Percentiles rank a stretch among this genome's conserved stretches.
Evolutionary conservation across 1,140 invertebrate species (phyloP).

Genomic region (Acyrthosiphon pisum): DNA sequence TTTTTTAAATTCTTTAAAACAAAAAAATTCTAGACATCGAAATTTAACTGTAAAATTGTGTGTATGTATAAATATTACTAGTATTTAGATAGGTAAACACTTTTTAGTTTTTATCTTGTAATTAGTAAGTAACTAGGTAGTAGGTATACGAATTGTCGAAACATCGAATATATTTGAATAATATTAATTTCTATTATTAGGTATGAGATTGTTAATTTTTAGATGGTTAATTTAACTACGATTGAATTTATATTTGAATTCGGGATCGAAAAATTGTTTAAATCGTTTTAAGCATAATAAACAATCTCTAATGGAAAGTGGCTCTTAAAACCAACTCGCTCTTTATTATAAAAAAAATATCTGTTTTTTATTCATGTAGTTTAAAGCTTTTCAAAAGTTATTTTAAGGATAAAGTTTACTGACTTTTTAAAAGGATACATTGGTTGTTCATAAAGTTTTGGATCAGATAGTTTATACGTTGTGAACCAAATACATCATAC

Average conservation of each 20-base stretch:
- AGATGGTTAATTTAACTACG: background rate
- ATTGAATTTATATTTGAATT: background rate
- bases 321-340: background rate
- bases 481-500: background rate
- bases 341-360: slow-evolving; percentile 15
- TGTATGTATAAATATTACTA: background rate
- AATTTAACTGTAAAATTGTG: background rate
- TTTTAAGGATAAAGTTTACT: background rate
- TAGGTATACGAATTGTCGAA: background rate
- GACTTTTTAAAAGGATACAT: slow-evolving; percentile 17
- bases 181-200: background rate
- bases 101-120: background rate
- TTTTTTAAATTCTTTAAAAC: background rate
- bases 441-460: slow-evolving; percentile 11
- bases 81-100: background rate
- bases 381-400: background rate
- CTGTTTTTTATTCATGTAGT: background rate
- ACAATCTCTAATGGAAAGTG: background rate
- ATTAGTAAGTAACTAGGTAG: too few species aligned
- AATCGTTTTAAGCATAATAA: background rate
- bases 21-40: background rate
- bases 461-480: background rate
- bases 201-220: background rate
- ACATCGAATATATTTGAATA: background rate
- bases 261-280: background rate